Base-by-base conservation (phyloP, 53 echinoderm and acorn worm species). In the Holothuria scabra region DNA sequence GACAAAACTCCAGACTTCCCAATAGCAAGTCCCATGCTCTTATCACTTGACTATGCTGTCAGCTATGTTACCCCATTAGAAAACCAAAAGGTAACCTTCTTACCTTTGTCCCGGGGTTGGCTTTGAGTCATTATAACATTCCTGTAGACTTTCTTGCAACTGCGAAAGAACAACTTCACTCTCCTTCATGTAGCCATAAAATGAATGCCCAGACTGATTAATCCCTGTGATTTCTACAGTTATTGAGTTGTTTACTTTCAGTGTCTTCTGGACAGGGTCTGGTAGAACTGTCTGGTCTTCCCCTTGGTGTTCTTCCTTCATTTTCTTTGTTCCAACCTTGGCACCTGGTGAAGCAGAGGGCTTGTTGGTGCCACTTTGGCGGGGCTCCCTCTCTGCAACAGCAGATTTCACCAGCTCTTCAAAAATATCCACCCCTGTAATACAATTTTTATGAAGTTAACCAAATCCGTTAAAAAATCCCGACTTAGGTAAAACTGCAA, bases 151-250 rank as follows among this genome's bases (percentile, higher is more conserved):
- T 57, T 28, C 78, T 35, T 78, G 78, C 48, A 49, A n/a, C 33
- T 78, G 14, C 21, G 8, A 16, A 28, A 78, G 32, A 19, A 31
- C 57, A 10, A 3, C 58, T 20, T 26, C 26, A 58, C 48, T 78
- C 58, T 78, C 29, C 14, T 56, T 46, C 58, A 56, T 21, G 26
- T 78, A 78, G 58, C 55, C 78, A 78, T 78, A 78, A 57, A 78
- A 58, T 14, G 32, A 32, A 9, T 18, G 26, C 8, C 78, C 58
- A 13, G 44, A 28, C 21, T 24, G 52, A 31, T 32, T 26, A 32
- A 78, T 78, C 13, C 56, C 57, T 20, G 78, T 56, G 4, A 78
- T 52, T 20, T 78, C 78, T 5, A 78, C 8, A 6, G n/a, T 14
- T 12, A 78, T 13, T 14, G 16, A 19, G 32, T 57, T 25, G 20